These are phyloP conservation scores for Drosophila mettleri DNA, from an alignment of 2,888 invertebrate genomes.

Conservation along the genomic window DNA sequence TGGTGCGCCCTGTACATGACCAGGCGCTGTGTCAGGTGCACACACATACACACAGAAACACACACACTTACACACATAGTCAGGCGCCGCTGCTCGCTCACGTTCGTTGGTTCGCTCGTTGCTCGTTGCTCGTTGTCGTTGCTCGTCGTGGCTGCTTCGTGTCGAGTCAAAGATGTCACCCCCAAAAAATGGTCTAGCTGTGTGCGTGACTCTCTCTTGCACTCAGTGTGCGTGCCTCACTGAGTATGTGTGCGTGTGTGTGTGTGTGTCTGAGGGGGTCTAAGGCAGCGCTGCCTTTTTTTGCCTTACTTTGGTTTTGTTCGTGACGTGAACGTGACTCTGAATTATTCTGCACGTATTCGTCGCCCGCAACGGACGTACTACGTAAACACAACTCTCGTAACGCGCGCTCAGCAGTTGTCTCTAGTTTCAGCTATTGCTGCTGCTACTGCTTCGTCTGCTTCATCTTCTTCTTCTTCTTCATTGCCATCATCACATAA, in stretches of 20 bases:
- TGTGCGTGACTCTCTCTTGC: slow-evolving; percentile 45
- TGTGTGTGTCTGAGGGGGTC: slow-evolving; percentile 29
- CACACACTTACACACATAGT: slow-evolving; percentile 24
- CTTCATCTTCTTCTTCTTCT: neutral
- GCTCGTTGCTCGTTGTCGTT: slow-evolving; percentile 25
- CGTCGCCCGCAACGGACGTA: slow-evolving; percentile 83
- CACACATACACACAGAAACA: slow-evolving; percentile 50
- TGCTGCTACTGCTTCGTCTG: slow-evolving; percentile 5
- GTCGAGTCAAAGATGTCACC: slow-evolving; percentile 82
- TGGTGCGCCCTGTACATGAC: slow-evolving; percentile 85
- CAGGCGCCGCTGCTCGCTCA: slow-evolving; percentile 49
- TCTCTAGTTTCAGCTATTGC: slow-evolving; percentile 14
- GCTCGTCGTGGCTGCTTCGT: slow-evolving; percentile 55
- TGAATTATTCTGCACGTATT: slow-evolving; percentile 85
- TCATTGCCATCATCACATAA: neutral
- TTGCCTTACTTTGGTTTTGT: slow-evolving; percentile 84
- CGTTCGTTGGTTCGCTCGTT: slow-evolving; percentile 49
- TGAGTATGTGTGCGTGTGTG: slow-evolving; percentile 15
- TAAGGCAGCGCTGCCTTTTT: slow-evolving; percentile 69
- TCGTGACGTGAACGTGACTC: slow-evolving; percentile 85
- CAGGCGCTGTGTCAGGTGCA: slow-evolving; percentile 83
- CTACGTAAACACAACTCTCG: slow-evolving; percentile 54
- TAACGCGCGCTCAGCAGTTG: slow-evolving; percentile 37
- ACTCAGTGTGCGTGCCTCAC: slow-evolving; percentile 14
- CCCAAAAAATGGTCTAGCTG: slow-evolving; percentile 68